phyloP scores from a whole-genome alignment of 2,797 vertebrate genomes.

The Balearica regulorum region DNA sequence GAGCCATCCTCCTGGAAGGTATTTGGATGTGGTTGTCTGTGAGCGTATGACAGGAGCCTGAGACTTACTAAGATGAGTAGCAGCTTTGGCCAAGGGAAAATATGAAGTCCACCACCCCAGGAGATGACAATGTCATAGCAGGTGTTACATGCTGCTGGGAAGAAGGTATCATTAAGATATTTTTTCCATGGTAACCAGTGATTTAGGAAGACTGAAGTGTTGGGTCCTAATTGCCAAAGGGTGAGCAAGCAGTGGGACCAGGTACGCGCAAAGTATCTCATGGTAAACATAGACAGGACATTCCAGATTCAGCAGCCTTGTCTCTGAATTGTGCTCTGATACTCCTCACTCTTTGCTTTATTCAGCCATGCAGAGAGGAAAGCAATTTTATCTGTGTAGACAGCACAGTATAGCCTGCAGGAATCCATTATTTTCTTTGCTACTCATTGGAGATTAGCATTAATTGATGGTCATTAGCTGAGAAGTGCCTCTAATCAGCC shows the following conservation, averaged over 20 bases:
- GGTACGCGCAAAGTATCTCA: neutral
- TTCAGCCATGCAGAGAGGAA: neutral
- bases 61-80: neutral
- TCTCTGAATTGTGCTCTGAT: neutral
- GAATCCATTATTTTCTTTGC: neutral
- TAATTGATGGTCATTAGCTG: slow-evolving; percentile 23
- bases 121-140: neutral
- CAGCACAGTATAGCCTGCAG: neutral
- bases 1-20: neutral
- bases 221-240: neutral
- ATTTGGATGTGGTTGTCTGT: neutral
- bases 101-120: neutral
- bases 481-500: slow-evolving; percentile 18
- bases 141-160: neutral
- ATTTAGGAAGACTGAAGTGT: neutral
- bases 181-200: neutral
- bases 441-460: neutral
- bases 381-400: neutral
- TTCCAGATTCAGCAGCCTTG: neutral
- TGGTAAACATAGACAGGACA: neutral
- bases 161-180: neutral
- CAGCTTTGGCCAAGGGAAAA: neutral
- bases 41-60: neutral
- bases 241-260: neutral
- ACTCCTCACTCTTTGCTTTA: neutral